Evolutionary conservation across 2,113 vertebrate genomes (phyloP).

Genomic region (Pycnonotus jocosus): DNA sequence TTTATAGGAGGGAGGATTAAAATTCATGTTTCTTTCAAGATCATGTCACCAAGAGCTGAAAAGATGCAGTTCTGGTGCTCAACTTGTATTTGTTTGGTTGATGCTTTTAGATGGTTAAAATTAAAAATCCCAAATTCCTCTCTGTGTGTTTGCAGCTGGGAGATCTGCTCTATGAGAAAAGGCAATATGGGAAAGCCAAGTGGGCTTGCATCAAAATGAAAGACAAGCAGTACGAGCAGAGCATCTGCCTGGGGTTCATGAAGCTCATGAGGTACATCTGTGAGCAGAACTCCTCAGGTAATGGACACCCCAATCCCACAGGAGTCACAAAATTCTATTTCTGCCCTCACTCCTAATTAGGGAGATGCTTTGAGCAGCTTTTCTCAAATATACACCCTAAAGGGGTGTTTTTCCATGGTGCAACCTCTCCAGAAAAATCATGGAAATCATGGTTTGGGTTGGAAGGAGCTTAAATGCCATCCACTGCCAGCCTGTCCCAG

Average conservation of each 20-base stretch:
- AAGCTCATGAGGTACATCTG: conserved; percentile 91
- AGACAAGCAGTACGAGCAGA: conserved; percentile 86
- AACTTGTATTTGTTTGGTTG: accelerated
- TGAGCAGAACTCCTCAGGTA: conserved; percentile 84
- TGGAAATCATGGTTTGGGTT: neutral
- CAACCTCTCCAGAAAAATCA: neutral
- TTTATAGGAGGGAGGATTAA: neutral
- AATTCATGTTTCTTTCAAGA: neutral
- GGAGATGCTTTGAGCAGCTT: neutral
- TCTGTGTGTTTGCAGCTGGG: conserved; percentile 69
- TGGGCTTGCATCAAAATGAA: conserved; percentile 85
- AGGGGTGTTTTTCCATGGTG: accelerated
- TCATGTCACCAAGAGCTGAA: neutral
- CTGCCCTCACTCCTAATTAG: neutral
- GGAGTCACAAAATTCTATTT: accelerated
- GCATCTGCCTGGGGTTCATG: conserved; percentile 90
- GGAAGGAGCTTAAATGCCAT: neutral
- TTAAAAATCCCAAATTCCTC: neutral
- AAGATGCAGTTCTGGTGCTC: neutral
- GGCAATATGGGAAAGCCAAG: conserved; percentile 81
- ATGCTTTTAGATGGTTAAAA: neutral
- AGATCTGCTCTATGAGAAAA: conserved; percentile 81
- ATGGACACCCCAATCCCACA: neutral
- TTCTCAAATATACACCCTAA: accelerated
- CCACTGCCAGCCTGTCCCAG: neutral